A percentile compares a stretch with the other conserved stretches of the same genome.
Evolutionary conservation across 2,113 vertebrate species (phyloP).

Genomic region (Hippocampus barbouri): DNA sequence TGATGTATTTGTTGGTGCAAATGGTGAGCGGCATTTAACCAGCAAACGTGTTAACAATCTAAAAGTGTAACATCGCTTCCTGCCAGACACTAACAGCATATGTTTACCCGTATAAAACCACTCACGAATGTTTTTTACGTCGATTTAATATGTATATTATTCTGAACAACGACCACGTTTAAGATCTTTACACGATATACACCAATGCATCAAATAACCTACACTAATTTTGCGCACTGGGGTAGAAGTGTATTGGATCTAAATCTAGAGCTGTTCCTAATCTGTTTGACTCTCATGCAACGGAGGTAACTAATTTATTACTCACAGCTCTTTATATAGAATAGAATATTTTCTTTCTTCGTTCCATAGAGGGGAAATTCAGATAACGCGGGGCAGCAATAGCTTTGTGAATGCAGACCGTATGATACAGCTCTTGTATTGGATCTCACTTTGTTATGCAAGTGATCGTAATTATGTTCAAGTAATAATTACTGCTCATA

Average conservation of each 20-base stretch:
- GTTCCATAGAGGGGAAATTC: neutral
- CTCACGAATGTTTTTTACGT: too few species aligned
- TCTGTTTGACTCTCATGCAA: neutral
- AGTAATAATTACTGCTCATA: neutral
- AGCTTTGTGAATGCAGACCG: neutral
- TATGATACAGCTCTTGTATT: neutral
- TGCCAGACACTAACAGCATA: neutral
- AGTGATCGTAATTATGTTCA: neutral
- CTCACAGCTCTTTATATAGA: neutral
- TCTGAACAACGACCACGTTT: too few species aligned
- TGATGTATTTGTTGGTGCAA: conserved; percentile 13
- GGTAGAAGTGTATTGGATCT: neutral
- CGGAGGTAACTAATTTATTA: neutral
- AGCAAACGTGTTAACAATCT: conserved; percentile 34
- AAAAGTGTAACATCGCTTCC: neutral
- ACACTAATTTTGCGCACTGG: too few species aligned
- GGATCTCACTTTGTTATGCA: neutral
- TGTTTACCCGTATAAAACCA: too few species aligned
- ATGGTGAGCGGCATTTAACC: conserved; percentile 31
- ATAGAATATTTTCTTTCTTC: neutral
- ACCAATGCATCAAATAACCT: too few species aligned
- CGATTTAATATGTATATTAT: too few species aligned
- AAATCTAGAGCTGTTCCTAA: neutral
- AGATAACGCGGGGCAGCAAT: neutral
- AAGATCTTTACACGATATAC: too few species aligned